Evolutionary conservation across 2,797 vertebrate genomes (phyloP).

Genomic region (Tolypeutes matacus): DNA sequence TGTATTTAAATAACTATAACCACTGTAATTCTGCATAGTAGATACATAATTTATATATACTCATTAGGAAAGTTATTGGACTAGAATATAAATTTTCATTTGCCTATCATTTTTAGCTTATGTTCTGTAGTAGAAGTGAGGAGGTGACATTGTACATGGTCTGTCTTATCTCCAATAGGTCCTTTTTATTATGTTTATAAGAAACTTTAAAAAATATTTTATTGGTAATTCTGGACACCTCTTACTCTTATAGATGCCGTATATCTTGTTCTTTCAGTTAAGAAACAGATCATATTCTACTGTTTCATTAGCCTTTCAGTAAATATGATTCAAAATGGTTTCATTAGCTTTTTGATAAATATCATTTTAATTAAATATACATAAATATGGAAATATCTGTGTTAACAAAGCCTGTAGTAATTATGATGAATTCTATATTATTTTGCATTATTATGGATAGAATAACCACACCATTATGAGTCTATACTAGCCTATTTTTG

Average conservation of each 20-base stretch:
- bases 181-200: background rate
- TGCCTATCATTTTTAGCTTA: background rate
- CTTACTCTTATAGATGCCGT: slow-evolving; percentile 18
- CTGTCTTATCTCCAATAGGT: background rate
- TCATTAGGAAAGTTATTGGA: slow-evolving; percentile 12
- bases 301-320: slow-evolving; percentile 71
- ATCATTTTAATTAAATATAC: slow-evolving; percentile 75
- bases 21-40: slow-evolving; percentile 12
- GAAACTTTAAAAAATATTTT: background rate
- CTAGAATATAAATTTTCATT: slow-evolving; percentile 37
- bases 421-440: slow-evolving; percentile 61
- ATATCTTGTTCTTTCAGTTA: slow-evolving; percentile 56
- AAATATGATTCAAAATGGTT: slow-evolving; percentile 72
- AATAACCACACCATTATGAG: slow-evolving; percentile 72
- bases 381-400: slow-evolving; percentile 75
- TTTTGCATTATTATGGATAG: slow-evolving; percentile 66
- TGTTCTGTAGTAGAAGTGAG: background rate
- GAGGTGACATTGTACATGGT: background rate
- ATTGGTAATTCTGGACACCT: slow-evolving; percentile 47
- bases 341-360: slow-evolving; percentile 75
- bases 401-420: slow-evolving; percentile 54
- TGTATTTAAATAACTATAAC: slow-evolving; percentile 30
- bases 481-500: slow-evolving; percentile 62
- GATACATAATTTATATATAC: slow-evolving; percentile 12
- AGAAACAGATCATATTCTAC: slow-evolving; percentile 63